phyloP scores from a whole-genome alignment of 2,888 invertebrate genomes.

The Pharmacophagus antenor region DNA sequence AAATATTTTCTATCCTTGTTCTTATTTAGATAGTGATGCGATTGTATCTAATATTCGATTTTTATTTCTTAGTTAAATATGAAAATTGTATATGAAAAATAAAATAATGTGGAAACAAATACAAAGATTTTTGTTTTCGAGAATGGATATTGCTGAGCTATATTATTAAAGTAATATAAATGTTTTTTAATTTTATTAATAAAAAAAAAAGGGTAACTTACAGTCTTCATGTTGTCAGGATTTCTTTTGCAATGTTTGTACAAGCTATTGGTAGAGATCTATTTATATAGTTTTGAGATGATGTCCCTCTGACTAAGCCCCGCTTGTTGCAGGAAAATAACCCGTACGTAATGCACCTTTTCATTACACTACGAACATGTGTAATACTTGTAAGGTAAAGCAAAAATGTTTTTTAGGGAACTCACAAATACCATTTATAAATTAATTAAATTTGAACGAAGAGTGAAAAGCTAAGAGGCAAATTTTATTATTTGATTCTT shows the following conservation, averaged over 20 bases:
- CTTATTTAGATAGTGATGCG: too few relatives aligned
- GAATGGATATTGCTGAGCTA: neutral
- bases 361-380: neutral
- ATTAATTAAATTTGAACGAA: too few relatives aligned
- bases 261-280: conserved; percentile 39
- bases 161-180: neutral
- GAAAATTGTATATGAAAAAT: too few relatives aligned
- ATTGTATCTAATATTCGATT: too few relatives aligned
- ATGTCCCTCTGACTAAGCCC: conserved; percentile 45
- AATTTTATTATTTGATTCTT: too few relatives aligned
- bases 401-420: neutral
- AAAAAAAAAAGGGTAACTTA: conserved; percentile 44
- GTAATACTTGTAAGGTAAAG: neutral
- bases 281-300: conserved; percentile 49
- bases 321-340: conserved; percentile 48
- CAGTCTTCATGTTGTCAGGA: conserved; percentile 63
- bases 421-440: neutral
- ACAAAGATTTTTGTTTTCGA: too few relatives aligned
- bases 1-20: too few relatives aligned
- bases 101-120: too few relatives aligned
- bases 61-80: too few relatives aligned
- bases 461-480: too few relatives aligned
- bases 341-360: conserved; percentile 38
- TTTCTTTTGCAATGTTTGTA: conserved; percentile 44
- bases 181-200: neutral